Evolutionary conservation across 2,113 vertebrate genomes (phyloP).

Genomic region (Pygoscelis adeliae): DNA sequence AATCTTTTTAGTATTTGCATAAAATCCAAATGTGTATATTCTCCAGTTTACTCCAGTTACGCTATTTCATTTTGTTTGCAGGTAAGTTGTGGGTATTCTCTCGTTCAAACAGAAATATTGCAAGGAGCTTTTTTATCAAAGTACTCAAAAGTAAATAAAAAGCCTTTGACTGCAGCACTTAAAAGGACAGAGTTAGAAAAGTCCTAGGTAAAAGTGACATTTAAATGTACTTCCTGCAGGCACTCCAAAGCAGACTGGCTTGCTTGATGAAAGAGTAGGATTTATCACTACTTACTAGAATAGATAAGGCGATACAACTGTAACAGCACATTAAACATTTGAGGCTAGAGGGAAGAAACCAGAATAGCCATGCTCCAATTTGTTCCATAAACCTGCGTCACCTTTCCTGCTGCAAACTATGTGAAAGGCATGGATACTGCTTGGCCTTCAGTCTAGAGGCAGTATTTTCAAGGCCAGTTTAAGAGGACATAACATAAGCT

Average conservation of each 20-base stretch:
- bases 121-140: not conserved
- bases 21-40: not conserved
- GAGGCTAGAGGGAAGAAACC: slow-evolving; percentile 24
- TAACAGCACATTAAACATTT: slow-evolving; percentile 30
- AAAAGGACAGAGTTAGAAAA: not conserved
- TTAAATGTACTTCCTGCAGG: slow-evolving; percentile 32
- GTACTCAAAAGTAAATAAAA: slow-evolving; percentile 37
- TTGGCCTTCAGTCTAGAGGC: not conserved
- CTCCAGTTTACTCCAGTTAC: not conserved
- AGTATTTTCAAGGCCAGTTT: not conserved
- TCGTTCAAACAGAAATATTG: slow-evolving; percentile 6
- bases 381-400: not conserved
- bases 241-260: not conserved
- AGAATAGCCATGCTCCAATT: not conserved
- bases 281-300: slow-evolving; percentile 44
- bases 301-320: slow-evolving; percentile 2
- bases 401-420: not conserved
- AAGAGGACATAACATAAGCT: not conserved
- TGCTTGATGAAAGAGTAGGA: not conserved
- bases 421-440: not conserved
- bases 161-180: slow-evolving; percentile 8
- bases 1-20: not conserved
- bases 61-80: not conserved
- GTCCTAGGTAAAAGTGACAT: slow-evolving; percentile 31
- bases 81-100: not conserved